These are phyloP conservation scores for Liposcelis brunnea DNA, from an alignment of 2,888 invertebrate species.

Conservation along the genomic window DNA sequence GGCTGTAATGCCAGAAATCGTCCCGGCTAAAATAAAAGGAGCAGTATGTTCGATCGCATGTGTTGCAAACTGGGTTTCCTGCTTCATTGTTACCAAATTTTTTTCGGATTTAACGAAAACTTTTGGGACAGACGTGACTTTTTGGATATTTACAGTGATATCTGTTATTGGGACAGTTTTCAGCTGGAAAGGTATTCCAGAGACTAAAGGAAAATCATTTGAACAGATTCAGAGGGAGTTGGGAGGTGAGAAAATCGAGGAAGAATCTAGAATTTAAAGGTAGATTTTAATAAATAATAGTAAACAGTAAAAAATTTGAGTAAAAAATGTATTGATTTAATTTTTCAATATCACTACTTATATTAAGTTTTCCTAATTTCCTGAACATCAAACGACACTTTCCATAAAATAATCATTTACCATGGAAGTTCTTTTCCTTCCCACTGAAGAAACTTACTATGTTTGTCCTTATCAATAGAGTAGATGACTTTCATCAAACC, in stretches of 20 bases:
- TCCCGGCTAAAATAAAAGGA: conserved; percentile 26
- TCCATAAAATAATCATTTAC: no score
- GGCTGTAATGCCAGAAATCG: conserved; percentile 27
- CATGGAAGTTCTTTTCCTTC: not conserved
- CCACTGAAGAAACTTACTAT: not conserved
- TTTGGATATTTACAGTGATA: conserved; percentile 13
- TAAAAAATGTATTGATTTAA: no score
- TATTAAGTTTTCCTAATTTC: no score
- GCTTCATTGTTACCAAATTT: conserved; percentile 22
- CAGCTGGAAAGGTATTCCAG: conserved; percentile 15
- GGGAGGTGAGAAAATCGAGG: not conserved
- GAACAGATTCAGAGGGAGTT: conserved; percentile 14
- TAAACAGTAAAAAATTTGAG: no score
- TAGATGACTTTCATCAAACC: not conserved
- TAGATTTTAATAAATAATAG: no score
- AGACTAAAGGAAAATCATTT: conserved; percentile 17
- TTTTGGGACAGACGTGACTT: conserved; percentile 9
- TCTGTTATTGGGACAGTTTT: conserved; percentile 15
- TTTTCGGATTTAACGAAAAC: conserved; percentile 9
- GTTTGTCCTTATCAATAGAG: not conserved
- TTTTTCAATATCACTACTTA: no score
- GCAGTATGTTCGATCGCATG: conserved; percentile 26
- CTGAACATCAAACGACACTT: no score
- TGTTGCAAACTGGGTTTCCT: conserved; percentile 23
- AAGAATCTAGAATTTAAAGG: no score